Evolutionary conservation across 1,140 invertebrate species (phyloP), one percentile per base, ranked within the genome.

Genomic region (Drosophila melanica): DNA sequence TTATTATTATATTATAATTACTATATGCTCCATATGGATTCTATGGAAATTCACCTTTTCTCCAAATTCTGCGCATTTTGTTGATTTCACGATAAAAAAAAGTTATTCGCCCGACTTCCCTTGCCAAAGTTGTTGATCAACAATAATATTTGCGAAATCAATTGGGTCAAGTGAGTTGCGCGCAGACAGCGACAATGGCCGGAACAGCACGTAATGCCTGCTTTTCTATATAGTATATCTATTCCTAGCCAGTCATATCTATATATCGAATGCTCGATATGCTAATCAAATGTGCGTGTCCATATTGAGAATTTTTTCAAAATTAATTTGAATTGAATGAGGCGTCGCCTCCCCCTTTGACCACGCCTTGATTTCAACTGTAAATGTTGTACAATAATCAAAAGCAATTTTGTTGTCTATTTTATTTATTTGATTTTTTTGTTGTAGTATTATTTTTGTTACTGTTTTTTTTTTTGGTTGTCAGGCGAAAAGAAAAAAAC

Each of bases 301-400:
- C 75, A 77, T 74, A 68, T 79, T 63, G 48, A 78, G 70, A 81
- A 47, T 30, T 45, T 30, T 42, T 45, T 23, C 20, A 11, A 55
- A 60, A 41, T 58, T 41, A 50, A 59, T 59, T 69, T 44, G 5
- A 67, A 58, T 57, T 81, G 77, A 85, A 85, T 86, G 76, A 82
- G 78, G 48, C 70, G 47, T 47, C 55, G 30, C 23, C 5, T 9
- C 10, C 55, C 27, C 9, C 4, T n/a, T n/a, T 4, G 12, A 41
- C 14, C 23, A 45, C 41, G 41, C 55, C 55, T 9, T n/a, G 23
- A 35, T 48, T 41, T 58, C 65, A 79, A 87, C 82, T 89, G 82
- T 87, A 87, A 89, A 87, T 81, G 82, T 87, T 87, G 82, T 87
- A 85, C 81, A 86, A 86, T 85, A 81, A 81, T 79, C 64, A 47